phyloP scores from a whole-genome alignment of 30 jellyfish, hydroid and myxozoan species.

The Chironex yamaguchii region DNA sequence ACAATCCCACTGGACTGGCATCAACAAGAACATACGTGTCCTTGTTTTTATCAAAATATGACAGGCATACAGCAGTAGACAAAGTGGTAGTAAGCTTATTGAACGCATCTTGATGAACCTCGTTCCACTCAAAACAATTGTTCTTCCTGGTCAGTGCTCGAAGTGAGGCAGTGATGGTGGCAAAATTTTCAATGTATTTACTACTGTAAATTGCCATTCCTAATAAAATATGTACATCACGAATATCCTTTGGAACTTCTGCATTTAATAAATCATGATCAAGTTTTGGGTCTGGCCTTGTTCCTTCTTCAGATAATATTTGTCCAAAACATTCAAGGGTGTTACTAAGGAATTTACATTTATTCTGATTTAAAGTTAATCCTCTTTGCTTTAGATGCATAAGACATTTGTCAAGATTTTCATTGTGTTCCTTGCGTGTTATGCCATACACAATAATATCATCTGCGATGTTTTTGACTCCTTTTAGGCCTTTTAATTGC shows the following conservation, averaged over 20 bases:
- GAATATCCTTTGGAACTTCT: conserved; percentile 22
- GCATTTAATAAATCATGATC: background rate
- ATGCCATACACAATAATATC: background rate
- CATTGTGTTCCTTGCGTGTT: too few relatives aligned
- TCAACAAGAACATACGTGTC: conserved; percentile 13
- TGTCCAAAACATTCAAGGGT: conserved; percentile 10
- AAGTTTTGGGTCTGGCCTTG: conserved; percentile 30
- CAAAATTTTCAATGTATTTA: conserved; percentile 21
- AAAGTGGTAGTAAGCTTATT: conserved; percentile 1
- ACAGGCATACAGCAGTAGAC: conserved; percentile 20
- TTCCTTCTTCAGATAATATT: conserved; percentile 6
- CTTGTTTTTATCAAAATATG: conserved; percentile 26
- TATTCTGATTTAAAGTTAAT: conserved; percentile 17
- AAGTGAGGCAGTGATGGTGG: conserved; percentile 38
- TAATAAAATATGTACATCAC: conserved; percentile 35
- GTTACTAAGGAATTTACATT: conserved; percentile 11
- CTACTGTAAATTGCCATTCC: conserved; percentile 60
- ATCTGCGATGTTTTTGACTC: conserved; percentile 16
- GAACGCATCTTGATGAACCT: conserved; percentile 16
- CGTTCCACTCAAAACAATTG: conserved; percentile 9
- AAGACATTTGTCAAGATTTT: too few relatives aligned
- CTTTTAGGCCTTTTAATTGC: background rate
- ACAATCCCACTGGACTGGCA: conserved; percentile 51
- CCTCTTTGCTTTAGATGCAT: conserved; percentile 13
- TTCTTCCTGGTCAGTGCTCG: conserved; percentile 37